phyloP scores from a whole-genome alignment of 2,113 vertebrate species.

The Antennarius striatus region DNA sequence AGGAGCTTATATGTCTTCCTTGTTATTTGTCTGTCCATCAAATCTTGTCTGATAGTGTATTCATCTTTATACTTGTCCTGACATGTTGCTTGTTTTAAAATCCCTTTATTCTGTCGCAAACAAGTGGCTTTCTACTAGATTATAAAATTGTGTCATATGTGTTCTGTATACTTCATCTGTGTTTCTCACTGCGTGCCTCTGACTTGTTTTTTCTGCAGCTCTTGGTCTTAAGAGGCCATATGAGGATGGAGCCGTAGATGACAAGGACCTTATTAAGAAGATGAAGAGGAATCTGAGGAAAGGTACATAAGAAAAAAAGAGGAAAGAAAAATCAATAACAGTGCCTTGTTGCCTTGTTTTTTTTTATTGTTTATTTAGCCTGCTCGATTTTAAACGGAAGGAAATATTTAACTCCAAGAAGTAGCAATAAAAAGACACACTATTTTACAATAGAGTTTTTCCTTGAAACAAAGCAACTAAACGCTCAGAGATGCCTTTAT shows the following conservation, averaged over 20 bases:
- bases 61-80: constrained; percentile 12
- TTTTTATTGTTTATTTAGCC: neutral
- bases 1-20: constrained; percentile 32
- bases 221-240: constrained; percentile 94
- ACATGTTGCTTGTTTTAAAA: constrained; percentile 23
- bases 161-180: constrained; percentile 2
- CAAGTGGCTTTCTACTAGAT: constrained; percentile 10
- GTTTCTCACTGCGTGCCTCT: neutral
- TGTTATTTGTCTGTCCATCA: constrained; percentile 27
- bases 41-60: constrained; percentile 38
- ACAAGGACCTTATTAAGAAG: constrained; percentile 98
- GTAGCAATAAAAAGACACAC: too few species aligned
- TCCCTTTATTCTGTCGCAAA: constrained; percentile 18
- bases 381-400: neutral
- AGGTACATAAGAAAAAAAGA: constrained; percentile 76
- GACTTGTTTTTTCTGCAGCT: constrained; percentile 52
- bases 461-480: neutral
- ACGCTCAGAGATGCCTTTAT: neutral
- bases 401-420: neutral
- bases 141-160: neutral
- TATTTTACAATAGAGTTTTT: too few species aligned
- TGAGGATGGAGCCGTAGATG: constrained; percentile 90
- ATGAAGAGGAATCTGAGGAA: constrained; percentile 98
- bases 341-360: neutral
- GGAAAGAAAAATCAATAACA: neutral